Evolutionary conservation across 1,140 invertebrate species (phyloP), one percentile per base, ranked within the genome.

Genomic region (Dendroctonus valens): DNA sequence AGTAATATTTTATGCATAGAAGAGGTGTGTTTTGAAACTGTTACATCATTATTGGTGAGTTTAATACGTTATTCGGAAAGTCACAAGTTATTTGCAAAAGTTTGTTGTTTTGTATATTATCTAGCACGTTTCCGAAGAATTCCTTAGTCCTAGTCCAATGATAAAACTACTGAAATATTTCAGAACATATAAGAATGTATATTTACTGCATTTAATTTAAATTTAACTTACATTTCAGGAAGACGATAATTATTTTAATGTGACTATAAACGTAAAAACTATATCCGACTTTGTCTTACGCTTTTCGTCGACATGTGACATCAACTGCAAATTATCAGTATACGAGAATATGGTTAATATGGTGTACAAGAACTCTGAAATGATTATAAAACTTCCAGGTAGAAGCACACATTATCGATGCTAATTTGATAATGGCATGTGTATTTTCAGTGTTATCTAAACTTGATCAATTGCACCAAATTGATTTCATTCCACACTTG

Each of bases 271-370:
- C 41, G 65, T 72, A n/a, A 69, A 70, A 53, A 71, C 74, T 48
- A 66, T 69, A n/a, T n/a, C 59, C 7, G 67, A 69, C 14, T 62
- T 69, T 42, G 72, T 78, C 39, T 60, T 72, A n/a, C 70, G 71
- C 38, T 59, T 49, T 0, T 40, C 71, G 55, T 60, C 57, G 2
- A 55, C 44, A 7, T 78, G 76, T 55, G 68, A 74, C 59, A 67
- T 78, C 4, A 71, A 75, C 52, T 78, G 76, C 54, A 72, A 76
- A 66, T 67, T 75, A 44, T 71, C 70, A 37, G 66, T 74, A 5
- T 75, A 73, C 59, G 61, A 69, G 7, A 72, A 72, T 54, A 37
- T 76, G 7, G 69, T 75, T 7, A 53, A 69, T 9, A 65, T 77
- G 12, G 44, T 77, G 3, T 66, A 77, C 37, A 73, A 73, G 61